Evolutionary conservation across 2,888 invertebrate genomes (phyloP).

Genomic region (Drosophila rubida): DNA sequence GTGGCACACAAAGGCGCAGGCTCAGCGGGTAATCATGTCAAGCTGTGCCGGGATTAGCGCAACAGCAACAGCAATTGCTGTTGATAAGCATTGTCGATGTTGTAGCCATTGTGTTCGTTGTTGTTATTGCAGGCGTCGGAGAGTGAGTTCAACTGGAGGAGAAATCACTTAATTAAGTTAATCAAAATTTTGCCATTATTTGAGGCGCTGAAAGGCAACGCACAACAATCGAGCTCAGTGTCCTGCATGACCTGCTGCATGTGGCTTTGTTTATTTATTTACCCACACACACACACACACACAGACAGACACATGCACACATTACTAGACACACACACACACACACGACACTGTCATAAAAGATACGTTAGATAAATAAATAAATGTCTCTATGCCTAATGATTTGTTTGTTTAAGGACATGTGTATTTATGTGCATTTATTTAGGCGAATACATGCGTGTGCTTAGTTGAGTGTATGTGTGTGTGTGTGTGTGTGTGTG

Average conservation of each 20-base stretch:
- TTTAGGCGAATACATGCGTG: neutral
- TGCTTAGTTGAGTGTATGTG: neutral
- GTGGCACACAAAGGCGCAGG: slow-evolving; percentile 57
- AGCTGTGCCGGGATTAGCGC: slow-evolving; percentile 63
- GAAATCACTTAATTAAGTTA: slow-evolving; percentile 79
- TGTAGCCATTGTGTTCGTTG: slow-evolving; percentile 26
- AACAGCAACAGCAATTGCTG: slow-evolving; percentile 37
- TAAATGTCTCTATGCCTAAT: slow-evolving; percentile 46
- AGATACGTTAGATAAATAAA: slow-evolving; percentile 54
- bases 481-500: slow-evolving; percentile 2
- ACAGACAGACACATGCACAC: neutral
- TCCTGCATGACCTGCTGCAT: slow-evolving; percentile 38
- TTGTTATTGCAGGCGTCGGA: slow-evolving; percentile 11
- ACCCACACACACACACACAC: neutral
- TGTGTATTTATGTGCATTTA: slow-evolving; percentile 27
- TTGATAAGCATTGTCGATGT: slow-evolving; percentile 59
- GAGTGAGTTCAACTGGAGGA: slow-evolving; percentile 28
- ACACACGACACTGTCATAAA: slow-evolving; percentile 23
- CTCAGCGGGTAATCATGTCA: slow-evolving; percentile 71
- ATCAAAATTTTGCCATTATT: slow-evolving; percentile 79
- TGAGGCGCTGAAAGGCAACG: slow-evolving; percentile 48
- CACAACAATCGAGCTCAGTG: slow-evolving; percentile 29
- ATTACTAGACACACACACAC: neutral
- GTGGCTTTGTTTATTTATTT: slow-evolving; percentile 56
- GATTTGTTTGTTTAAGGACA: slow-evolving; percentile 56